These are phyloP conservation scores for Aricia artaxerxes DNA, from an alignment of 2,888 invertebrate species.

Conservation along the genomic window DNA sequence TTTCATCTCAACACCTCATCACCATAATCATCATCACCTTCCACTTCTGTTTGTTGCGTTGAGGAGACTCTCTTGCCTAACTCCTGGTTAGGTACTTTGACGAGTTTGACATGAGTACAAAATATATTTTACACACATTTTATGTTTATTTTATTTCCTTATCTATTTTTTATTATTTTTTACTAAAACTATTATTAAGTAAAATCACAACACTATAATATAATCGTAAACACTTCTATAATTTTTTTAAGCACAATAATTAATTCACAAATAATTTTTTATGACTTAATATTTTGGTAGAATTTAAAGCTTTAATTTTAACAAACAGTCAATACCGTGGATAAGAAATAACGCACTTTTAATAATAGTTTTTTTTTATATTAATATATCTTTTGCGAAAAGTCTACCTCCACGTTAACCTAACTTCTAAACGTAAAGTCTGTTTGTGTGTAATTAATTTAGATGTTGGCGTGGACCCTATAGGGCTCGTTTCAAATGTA, in stretches of 20 bases:
- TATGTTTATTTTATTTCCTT: conserved; percentile 7
- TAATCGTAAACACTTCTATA: neutral
- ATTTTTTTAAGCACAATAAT: neutral
- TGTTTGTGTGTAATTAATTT: conserved; percentile 23
- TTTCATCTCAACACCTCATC: conserved; percentile 16
- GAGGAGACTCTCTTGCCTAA: conserved; percentile 7
- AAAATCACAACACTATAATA: neutral
- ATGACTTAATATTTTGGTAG: too few species aligned
- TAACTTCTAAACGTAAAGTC: neutral
- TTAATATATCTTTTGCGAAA: neutral
- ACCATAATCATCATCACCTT: conserved; percentile 17
- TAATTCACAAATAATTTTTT: neutral
- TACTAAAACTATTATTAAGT: neutral
- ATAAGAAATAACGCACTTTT: too few species aligned
- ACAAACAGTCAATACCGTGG: too few species aligned
- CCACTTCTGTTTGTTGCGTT: conserved; percentile 7
- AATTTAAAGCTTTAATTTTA: too few species aligned
- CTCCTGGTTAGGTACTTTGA: neutral
- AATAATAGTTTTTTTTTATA: too few species aligned
- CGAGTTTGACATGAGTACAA: conserved; percentile 8
- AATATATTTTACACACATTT: conserved; percentile 13
- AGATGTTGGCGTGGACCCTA: conserved; percentile 26
- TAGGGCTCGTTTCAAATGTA: conserved; percentile 16
- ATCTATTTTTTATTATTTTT: neutral
- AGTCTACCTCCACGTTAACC: neutral